These are phyloP conservation scores for Terrapene triunguis DNA, from an alignment of 2,113 vertebrate genomes.

Conservation along the genomic window DNA sequence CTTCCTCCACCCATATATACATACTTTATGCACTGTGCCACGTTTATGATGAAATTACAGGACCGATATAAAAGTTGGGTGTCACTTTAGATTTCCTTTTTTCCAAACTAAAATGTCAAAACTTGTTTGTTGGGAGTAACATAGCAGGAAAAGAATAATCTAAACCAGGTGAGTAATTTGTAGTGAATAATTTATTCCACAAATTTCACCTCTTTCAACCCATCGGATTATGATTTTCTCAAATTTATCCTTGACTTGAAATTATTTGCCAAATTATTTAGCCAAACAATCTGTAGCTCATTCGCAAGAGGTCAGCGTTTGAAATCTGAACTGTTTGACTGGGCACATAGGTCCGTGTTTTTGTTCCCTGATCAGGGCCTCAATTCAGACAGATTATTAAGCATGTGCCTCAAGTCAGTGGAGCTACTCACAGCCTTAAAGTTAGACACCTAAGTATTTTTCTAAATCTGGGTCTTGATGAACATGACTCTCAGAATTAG, in stretches of 20 bases:
- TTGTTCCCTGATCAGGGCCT: conserved; percentile 53
- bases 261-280: conserved; percentile 53
- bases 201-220: conserved; percentile 34
- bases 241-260: conserved; percentile 22
- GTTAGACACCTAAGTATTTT: conserved; percentile 44
- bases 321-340: neutral
- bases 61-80: neutral
- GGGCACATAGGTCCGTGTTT: neutral
- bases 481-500: conserved; percentile 61
- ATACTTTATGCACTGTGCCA: neutral
- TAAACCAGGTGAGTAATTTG: neutral
- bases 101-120: conserved; percentile 40
- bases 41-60: conserved; percentile 8
- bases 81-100: conserved; percentile 40
- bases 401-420: conserved; percentile 61
- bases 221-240: conserved; percentile 3
- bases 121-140: conserved; percentile 4
- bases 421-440: conserved; percentile 58
- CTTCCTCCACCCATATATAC: neutral
- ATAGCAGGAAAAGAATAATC: conserved; percentile 63
- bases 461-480: conserved; percentile 59
- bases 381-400: conserved; percentile 22
- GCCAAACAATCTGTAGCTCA: conserved; percentile 5
- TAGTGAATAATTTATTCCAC: conserved; percentile 42
- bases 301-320: neutral